Percentiles rank a stretch among this genome's conserved stretches.
phyloP scores from a whole-genome alignment of 2,888 invertebrate species.

The Adelognathus sp. region DNA sequence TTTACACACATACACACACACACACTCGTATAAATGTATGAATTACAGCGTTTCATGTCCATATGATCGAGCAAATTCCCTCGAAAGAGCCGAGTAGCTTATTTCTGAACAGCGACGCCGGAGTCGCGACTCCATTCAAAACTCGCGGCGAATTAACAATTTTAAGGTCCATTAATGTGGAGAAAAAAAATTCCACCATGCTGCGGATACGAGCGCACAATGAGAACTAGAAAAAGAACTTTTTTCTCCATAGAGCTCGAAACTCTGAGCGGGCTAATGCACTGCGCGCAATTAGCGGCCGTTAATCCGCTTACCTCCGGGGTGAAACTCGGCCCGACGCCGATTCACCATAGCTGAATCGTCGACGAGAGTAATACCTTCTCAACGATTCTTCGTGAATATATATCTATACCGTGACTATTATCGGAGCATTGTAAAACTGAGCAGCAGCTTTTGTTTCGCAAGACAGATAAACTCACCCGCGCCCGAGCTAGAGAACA shows the following conservation, averaged over 20 bases:
- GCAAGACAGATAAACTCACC: conserved; percentile 32
- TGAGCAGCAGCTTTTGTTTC: conserved; percentile 34
- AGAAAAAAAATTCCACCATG: conserved; percentile 3
- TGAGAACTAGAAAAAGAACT: too few relatives aligned
- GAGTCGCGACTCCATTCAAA: not conserved
- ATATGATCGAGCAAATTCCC: too few relatives aligned
- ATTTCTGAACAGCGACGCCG: not conserved
- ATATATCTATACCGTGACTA: too few relatives aligned
- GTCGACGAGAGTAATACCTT: conserved; percentile 10
- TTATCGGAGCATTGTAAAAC: too few relatives aligned
- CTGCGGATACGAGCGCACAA: not conserved
- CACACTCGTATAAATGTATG: too few relatives aligned
- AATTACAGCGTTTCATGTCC: too few relatives aligned
- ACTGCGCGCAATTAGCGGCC: conserved; percentile 38
- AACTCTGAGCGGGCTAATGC: not conserved
- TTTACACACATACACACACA: not conserved
- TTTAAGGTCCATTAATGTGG: conserved; percentile 45
- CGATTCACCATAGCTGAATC: not conserved
- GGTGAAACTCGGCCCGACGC: not conserved
- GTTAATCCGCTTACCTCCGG: conserved; percentile 47
- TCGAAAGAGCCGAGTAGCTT: not conserved
- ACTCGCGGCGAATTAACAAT: conserved; percentile 38
- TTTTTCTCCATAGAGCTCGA: not conserved
- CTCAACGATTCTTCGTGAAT: too few relatives aligned
- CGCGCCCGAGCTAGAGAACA: not conserved